Conservation (phyloP, 1,140 invertebrate species). For the Nephila pilipes region DNA sequence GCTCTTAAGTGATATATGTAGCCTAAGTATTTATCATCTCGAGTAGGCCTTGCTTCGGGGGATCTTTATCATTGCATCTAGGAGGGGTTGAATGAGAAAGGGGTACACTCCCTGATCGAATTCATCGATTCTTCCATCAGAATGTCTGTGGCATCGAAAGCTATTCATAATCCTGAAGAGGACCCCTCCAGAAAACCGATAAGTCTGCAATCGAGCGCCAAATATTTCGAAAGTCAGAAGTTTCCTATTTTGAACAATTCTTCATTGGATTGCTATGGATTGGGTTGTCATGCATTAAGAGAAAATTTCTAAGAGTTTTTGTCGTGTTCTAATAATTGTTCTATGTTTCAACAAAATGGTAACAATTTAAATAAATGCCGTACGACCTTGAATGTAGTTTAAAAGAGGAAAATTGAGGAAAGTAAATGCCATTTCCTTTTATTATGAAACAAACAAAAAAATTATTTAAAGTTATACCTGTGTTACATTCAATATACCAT, state of each 20-base stretch:
- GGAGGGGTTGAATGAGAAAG: not conserved
- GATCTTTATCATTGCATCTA: not conserved
- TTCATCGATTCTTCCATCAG: conserved; percentile 1
- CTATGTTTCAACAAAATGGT: too few species aligned
- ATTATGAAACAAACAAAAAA: too few species aligned
- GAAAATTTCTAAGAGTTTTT: not conserved
- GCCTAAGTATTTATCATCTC: conserved; percentile 24
- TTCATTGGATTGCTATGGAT: not conserved
- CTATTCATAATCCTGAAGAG: conserved; percentile 13
- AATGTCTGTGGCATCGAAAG: conserved; percentile 11
- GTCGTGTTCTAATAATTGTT: not conserved
- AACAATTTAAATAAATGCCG: too few species aligned
- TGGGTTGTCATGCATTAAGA: not conserved
- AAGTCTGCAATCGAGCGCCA: not conserved
- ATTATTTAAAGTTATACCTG: too few species aligned
- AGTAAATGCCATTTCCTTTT: too few species aligned
- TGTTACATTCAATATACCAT: too few species aligned
- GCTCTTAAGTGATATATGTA: conserved; percentile 17
- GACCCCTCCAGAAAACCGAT: not conserved
- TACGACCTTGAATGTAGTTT: too few species aligned
- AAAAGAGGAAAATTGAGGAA: too few species aligned
- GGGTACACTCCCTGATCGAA: not conserved
- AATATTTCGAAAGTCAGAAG: conserved; percentile 6
- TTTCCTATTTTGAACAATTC: not conserved
- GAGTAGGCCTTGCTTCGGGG: not conserved